A percentile compares a stretch with the other conserved stretches of the same genome.
phyloP scores from a whole-genome alignment of 2,797 vertebrate species.

The Danio choprae region DNA sequence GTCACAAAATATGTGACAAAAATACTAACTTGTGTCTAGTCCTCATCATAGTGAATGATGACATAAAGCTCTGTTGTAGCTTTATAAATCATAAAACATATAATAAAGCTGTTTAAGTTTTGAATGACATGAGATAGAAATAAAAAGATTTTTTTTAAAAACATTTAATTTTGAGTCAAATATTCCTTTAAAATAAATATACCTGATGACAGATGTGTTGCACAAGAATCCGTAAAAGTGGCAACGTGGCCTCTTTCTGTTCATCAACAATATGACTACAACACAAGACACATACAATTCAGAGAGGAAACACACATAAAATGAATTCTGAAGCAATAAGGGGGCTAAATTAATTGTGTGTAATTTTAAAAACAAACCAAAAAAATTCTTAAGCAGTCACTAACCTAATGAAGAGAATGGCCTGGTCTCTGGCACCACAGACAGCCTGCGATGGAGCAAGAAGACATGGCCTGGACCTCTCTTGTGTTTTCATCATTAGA shows the following conservation, averaged over 20 bases:
- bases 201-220: conserved; percentile 95
- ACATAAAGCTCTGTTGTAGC: too few relatives aligned
- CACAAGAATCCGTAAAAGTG: conserved; percentile 84
- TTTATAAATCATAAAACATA: background rate
- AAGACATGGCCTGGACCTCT: conserved; percentile 61
- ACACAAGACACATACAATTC: conserved; percentile 37
- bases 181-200: conserved; percentile 12
- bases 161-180: background rate
- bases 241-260: conserved; percentile 78
- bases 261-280: conserved; percentile 84
- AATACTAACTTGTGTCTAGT: too few relatives aligned
- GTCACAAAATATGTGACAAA: background rate
- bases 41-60: too few relatives aligned
- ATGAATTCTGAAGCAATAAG: background rate
- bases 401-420: conserved; percentile 91
- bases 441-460: conserved; percentile 73
- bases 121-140: background rate
- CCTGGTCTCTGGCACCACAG: conserved; percentile 77
- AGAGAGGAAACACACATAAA: background rate
- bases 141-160: too few relatives aligned
- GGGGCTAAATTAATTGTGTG: background rate
- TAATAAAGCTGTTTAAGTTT: background rate
- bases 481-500: conserved; percentile 84
- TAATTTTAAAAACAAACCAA: background rate
- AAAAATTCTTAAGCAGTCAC: background rate